These are phyloP conservation scores for Balearica regulorum DNA, from an alignment of 2,797 vertebrate species.

Conservation along the genomic window DNA sequence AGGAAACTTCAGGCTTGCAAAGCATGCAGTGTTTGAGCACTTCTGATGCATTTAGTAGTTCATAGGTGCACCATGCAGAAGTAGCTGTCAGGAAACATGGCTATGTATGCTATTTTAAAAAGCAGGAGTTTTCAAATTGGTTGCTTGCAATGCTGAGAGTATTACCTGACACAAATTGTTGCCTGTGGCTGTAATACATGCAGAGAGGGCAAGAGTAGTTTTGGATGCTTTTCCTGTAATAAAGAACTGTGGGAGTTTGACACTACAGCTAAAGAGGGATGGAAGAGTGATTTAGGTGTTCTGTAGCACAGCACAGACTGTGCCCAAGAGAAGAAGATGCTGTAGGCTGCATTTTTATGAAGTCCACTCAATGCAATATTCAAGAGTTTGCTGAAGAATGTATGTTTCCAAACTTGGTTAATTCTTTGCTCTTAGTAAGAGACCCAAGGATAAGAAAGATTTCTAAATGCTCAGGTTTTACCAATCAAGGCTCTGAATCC, in stretches of 20 bases:
- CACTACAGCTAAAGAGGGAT: not conserved
- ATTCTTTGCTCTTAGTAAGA: not conserved
- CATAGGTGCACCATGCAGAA: accelerated
- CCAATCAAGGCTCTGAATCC: not conserved
- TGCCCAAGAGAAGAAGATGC: not conserved
- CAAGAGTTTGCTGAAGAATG: too few species aligned
- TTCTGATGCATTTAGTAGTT: not conserved
- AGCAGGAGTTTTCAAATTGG: too few species aligned
- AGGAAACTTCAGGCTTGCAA: not conserved
- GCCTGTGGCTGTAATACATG: not conserved
- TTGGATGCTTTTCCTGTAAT: not conserved
- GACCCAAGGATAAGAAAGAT: not conserved
- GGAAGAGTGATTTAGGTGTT: not conserved
- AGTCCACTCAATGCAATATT: not conserved
- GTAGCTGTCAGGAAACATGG: accelerated
- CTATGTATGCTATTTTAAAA: not conserved
- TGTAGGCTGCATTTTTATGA: not conserved
- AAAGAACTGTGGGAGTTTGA: not conserved
- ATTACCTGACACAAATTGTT: not conserved
- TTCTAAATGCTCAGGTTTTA: not conserved
- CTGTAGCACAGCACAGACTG: too few species aligned
- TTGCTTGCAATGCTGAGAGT: not conserved
- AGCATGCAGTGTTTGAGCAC: not conserved
- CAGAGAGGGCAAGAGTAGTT: not conserved
- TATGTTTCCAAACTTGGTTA: accelerated